Percentiles rank a stretch among this genome's conserved stretches.
Evolutionary conservation across 2,888 invertebrate species (phyloP).

Genomic region (Barypeithes pellucidus): DNA sequence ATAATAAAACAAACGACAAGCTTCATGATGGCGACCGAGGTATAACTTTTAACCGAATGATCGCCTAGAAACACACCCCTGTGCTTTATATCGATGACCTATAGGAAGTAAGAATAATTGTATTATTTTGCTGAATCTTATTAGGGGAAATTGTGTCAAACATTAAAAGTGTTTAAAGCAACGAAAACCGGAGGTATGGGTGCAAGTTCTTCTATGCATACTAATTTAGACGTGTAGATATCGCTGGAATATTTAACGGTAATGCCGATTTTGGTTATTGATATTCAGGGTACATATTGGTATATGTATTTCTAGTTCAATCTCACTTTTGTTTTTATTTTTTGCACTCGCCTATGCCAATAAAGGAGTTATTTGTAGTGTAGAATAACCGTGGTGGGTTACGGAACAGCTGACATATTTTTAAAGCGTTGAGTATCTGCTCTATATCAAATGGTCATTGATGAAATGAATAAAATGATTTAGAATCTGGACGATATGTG

Average conservation of each 20-base stretch:
- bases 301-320: slow-evolving; percentile 15
- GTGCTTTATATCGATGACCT: slow-evolving; percentile 46
- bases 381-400: too few species aligned
- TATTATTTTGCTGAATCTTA: slow-evolving; percentile 40
- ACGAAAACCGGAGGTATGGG: slow-evolving; percentile 38
- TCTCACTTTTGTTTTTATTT: slow-evolving; percentile 24
- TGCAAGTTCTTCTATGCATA: slow-evolving; percentile 38
- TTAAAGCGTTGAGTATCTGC: too few species aligned
- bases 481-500: too few species aligned
- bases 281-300: slow-evolving; percentile 36
- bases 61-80: slow-evolving; percentile 36
- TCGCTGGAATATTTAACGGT: slow-evolving; percentile 16
- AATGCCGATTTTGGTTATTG: slow-evolving; percentile 17
- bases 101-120: slow-evolving; percentile 48
- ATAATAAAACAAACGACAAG: slow-evolving; percentile 41
- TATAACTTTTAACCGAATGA: slow-evolving; percentile 48
- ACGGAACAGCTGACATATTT: too few species aligned
- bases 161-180: slow-evolving; percentile 45
- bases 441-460: too few species aligned
- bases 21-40: slow-evolving; percentile 46
- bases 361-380: too few species aligned
- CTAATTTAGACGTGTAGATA: slow-evolving; percentile 36
- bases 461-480: too few species aligned
- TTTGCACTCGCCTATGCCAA: not conserved
- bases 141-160: slow-evolving; percentile 53